A percentile compares a stretch with the other conserved stretches of the same genome.
Evolutionary conservation across 1,140 invertebrate genomes (phyloP).

Genomic region (Nephila pilipes): DNA sequence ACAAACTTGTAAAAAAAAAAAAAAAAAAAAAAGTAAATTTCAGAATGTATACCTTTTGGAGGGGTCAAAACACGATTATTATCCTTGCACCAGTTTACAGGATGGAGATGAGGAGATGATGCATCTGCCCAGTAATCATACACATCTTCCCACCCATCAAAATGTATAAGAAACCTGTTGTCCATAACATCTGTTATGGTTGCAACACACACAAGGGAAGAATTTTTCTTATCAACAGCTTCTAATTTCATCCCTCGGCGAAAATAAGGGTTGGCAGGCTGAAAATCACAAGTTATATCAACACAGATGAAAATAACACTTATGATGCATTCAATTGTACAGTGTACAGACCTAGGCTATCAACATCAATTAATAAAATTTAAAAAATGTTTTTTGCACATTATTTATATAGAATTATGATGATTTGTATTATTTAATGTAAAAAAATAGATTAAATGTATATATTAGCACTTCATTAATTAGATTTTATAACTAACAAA

Average conservation of each 20-base stretch:
- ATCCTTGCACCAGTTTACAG: constrained; percentile 94
- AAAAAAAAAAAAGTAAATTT: background rate
- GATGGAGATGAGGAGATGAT: constrained; percentile 95
- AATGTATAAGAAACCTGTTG: constrained; percentile 93
- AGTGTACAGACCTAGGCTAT: no score
- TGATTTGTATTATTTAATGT: no score
- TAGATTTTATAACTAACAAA: no score
- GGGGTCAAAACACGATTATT: constrained; percentile 90
- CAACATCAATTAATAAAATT: no score
- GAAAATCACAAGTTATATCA: background rate
- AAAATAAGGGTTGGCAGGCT: constrained; percentile 88
- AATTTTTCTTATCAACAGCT: constrained; percentile 95
- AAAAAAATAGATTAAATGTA: no score
- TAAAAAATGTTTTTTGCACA: no score
- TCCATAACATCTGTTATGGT: constrained; percentile 92
- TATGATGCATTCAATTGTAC: no score
- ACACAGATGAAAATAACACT: no score
- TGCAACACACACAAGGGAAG: constrained; percentile 92
- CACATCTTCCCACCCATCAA: constrained; percentile 96
- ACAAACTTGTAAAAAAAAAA: background rate
- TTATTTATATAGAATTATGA: no score
- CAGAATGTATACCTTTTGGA: constrained; percentile 85
- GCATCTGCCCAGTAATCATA: constrained; percentile 97
- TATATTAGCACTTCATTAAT: no score
- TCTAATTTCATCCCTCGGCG: constrained; percentile 95